These are phyloP conservation scores for Cochlearius cochlearius DNA, from an alignment of 2,113 vertebrate genomes.

Conservation along the genomic window DNA sequence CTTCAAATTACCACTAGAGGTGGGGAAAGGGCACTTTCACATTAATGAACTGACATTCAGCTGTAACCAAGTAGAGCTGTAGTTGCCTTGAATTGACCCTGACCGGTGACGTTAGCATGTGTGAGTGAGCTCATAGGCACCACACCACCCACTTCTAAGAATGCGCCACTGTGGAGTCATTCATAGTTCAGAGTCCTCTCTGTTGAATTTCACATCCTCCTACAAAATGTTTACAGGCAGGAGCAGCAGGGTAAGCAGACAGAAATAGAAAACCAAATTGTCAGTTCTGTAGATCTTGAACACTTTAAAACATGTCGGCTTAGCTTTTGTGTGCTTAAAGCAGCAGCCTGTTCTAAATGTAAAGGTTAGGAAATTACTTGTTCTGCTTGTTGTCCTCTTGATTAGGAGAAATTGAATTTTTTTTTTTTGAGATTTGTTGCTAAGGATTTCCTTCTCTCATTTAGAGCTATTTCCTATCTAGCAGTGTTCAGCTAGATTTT, in stretches of 20 bases:
- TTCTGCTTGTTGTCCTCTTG: not conserved
- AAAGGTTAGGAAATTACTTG: constrained; percentile 26
- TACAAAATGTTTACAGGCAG: constrained; percentile 43
- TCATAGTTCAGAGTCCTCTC: constrained; percentile 18
- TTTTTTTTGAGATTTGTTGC: not conserved
- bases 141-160: constrained; percentile 28
- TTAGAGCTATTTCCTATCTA: not conserved
- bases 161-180: not conserved
- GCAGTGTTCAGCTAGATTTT: not conserved
- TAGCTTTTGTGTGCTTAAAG: constrained; percentile 47
- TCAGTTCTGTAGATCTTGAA: constrained; percentile 40
- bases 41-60: not conserved
- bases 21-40: not conserved
- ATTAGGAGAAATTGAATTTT: not conserved
- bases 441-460: constrained; percentile 5
- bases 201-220: constrained; percentile 56
- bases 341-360: not conserved
- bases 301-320: constrained; percentile 22
- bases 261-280: constrained; percentile 65
- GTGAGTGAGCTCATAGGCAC: constrained; percentile 45
- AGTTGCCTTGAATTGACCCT: not conserved
- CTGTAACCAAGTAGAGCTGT: not conserved
- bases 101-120: not conserved
- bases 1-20: not conserved
- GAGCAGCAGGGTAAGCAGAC: constrained; percentile 45